Evolutionary conservation across 2,888 invertebrate species (phyloP), one percentile per base, ranked within the genome.

Genomic region (Lapara coniferarum): DNA sequence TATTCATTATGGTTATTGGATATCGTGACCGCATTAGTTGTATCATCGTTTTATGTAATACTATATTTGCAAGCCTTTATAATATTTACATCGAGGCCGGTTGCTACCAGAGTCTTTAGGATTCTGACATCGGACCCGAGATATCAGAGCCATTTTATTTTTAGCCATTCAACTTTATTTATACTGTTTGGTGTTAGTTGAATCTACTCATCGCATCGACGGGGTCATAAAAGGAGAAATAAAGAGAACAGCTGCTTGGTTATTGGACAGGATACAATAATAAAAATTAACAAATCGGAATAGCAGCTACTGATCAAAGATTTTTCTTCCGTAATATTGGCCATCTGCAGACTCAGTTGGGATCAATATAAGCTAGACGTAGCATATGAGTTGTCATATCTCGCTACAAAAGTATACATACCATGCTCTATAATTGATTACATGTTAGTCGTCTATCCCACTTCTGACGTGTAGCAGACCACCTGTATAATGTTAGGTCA

Each of bases 11-110:
- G 19, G 46, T 63, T 63, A 49, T 49, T 49, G 49, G 63, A 63
- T 63, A 63, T 63, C 63, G 63, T 63, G 49, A 63, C 63, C 49
- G 63, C 63, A 63, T 46, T 63, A 19, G 49, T 63, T 63, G 49
- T 63, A 19, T 63, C 63, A 63, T 49, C 63, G 49, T 19, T 63
- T 63, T 63, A 63, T 63, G 49, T 63, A 49, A 63, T 63, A 19
- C 19, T 49, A 19, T 13, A 49, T 46, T 13, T 19, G 49, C 49
- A 19, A 46, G 49, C 19, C 16, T 63, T 16, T 49, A 46, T 63
- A 46, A 63, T 63, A 49, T 49, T 63, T 13, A 16, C 53, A 19
- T 12, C 56, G 57, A 57, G 57, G 57, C 37, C 59, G 55, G 1
- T 19, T 19, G 19, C 19, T 19, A 19, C 10, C 19, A 10, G 19